Evolutionary conservation across 2,888 invertebrate genomes (phyloP).

Genomic region (Pammene aurita): DNA sequence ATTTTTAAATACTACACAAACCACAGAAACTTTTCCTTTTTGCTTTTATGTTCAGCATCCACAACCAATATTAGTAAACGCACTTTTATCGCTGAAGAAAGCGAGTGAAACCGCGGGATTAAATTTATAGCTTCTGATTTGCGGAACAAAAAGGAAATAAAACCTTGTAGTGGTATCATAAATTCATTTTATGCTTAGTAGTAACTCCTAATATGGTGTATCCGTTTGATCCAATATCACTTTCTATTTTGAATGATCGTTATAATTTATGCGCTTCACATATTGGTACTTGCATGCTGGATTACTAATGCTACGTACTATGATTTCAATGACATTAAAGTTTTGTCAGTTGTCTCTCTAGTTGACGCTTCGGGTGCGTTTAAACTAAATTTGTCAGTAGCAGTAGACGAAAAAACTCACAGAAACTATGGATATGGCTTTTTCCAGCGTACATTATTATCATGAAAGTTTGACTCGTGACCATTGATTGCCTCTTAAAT

Average conservation of each 20-base stretch:
- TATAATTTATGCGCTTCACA: background rate
- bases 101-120: slow-evolving; percentile 34
- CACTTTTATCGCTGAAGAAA: slow-evolving; percentile 36
- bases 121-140: slow-evolving; percentile 35
- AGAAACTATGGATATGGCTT: too few species aligned
- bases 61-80: slow-evolving; percentile 34
- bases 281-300: background rate
- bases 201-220: slow-evolving; percentile 26
- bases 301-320: too few species aligned
- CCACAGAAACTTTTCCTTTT: slow-evolving; percentile 14
- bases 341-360: too few species aligned
- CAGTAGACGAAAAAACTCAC: too few species aligned
- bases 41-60: slow-evolving; percentile 4
- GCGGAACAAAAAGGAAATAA: slow-evolving; percentile 36
- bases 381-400: too few species aligned
- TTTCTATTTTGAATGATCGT: slow-evolving; percentile 10
- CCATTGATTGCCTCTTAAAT: too few species aligned
- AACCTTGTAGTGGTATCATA: slow-evolving; percentile 30
- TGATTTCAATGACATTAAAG: too few species aligned
- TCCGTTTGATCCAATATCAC: slow-evolving; percentile 4
- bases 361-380: too few species aligned
- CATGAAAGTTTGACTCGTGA: too few species aligned
- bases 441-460: too few species aligned
- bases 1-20: slow-evolving; percentile 1
- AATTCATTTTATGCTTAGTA: slow-evolving; percentile 29